Conservation (phyloP, 2,888 invertebrate genomes). For the Cephus rjabovi region DNA sequence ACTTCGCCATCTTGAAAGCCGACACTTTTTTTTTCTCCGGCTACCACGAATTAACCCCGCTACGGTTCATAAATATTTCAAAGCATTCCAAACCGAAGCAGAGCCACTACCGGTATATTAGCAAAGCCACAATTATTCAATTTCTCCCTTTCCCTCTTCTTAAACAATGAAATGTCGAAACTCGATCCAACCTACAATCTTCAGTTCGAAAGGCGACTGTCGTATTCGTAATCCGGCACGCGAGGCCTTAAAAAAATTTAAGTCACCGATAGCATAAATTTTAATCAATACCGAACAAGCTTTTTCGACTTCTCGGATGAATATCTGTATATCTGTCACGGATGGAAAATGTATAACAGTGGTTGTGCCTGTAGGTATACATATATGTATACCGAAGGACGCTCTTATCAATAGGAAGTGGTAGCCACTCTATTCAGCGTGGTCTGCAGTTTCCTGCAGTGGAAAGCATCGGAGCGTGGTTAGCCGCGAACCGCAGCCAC, state of each 20-base stretch:
- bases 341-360: not conserved
- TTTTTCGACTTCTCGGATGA: not conserved
- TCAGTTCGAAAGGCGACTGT: not conserved
- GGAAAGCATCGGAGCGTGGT: conserved; percentile 63
- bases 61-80: conserved; percentile 59
- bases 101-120: conserved; percentile 63
- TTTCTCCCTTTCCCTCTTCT: conserved; percentile 1
- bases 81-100: conserved; percentile 26
- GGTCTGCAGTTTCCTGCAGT: conserved; percentile 48
- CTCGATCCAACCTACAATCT: not conserved
- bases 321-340: not conserved
- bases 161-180: not conserved
- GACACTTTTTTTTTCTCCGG: conserved; percentile 38
- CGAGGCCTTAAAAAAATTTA: not conserved
- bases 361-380: not conserved
- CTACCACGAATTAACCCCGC: conserved; percentile 39
- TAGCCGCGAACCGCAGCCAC: conserved; percentile 63
- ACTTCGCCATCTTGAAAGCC: not conserved
- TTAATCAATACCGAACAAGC: not conserved
- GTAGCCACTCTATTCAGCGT: conserved; percentile 2
- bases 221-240: not conserved
- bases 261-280: not conserved
- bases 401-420: conserved; percentile 4
- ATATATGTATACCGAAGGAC: not conserved
- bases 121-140: conserved; percentile 26